Percentiles rank a stretch among this genome's conserved stretches.
phyloP scores from a whole-genome alignment of 2,113 vertebrate genomes.

The Toxotes chatareus region DNA sequence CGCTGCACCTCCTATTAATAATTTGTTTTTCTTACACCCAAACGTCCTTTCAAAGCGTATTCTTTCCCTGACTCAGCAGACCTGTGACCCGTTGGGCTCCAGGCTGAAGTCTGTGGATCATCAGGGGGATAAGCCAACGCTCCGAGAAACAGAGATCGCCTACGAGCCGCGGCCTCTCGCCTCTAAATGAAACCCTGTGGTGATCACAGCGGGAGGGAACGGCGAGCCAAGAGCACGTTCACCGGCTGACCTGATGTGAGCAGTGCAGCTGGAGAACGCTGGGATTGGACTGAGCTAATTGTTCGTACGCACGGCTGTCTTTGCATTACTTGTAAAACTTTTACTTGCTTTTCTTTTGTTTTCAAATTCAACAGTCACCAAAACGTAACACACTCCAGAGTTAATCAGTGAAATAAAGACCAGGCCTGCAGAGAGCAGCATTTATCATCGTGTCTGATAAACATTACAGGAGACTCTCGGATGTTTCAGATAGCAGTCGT shows the following conservation, averaged over 20 bases:
- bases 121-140: slow-evolving; percentile 9
- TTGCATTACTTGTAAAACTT: neutral
- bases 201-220: slow-evolving; percentile 3
- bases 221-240: slow-evolving; percentile 28
- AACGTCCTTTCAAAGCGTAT: neutral
- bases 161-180: slow-evolving; percentile 1
- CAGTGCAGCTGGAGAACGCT: slow-evolving; percentile 17
- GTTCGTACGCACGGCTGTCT: too few relatives aligned
- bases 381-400: neutral
- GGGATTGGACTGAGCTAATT: neutral
- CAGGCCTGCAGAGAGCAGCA: slow-evolving; percentile 3
- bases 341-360: neutral
- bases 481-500: slow-evolving; percentile 50
- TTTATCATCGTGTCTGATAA: neutral
- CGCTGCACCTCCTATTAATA: slow-evolving; percentile 33
- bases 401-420: neutral
- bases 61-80: slow-evolving; percentile 2
- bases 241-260: slow-evolving; percentile 29
- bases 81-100: slow-evolving; percentile 6
- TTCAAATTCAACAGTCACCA: neutral
- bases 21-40: slow-evolving; percentile 8
- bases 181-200: slow-evolving; percentile 36
- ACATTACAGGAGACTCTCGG: slow-evolving; percentile 14
- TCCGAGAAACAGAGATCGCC: slow-evolving; percentile 46
- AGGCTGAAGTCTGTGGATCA: slow-evolving; percentile 15